These are phyloP conservation scores for Phodopus roborovskii DNA, from an alignment of 2,113 vertebrate genomes.

Conservation along the genomic window DNA sequence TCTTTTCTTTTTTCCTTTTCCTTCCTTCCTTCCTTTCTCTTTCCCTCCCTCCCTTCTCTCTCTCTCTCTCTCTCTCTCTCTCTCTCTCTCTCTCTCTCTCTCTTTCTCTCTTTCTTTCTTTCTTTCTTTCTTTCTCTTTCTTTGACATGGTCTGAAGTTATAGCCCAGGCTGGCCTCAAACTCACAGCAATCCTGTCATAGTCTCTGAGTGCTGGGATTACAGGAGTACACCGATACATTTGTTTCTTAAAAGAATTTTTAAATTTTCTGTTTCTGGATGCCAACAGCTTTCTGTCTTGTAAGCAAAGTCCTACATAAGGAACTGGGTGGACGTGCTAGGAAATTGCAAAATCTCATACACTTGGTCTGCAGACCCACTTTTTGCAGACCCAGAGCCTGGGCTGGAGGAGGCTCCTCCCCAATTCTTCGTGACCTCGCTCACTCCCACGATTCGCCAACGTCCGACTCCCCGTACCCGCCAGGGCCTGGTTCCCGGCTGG, in stretches of 20 bases:
- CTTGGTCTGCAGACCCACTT: not conserved
- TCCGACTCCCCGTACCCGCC: not conserved
- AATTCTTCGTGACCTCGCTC: not conserved
- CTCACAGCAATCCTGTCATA: not conserved
- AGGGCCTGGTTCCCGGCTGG: not conserved
- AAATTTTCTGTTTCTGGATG: not conserved
- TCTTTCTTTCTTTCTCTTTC: not conserved
- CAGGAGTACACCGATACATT: not conserved
- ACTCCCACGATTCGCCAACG: not conserved
- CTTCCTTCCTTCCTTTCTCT: not conserved
- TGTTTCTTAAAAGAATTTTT: not conserved
- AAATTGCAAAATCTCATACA: slow-evolving; percentile 40
- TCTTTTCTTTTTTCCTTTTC: not conserved
- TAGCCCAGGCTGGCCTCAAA: not conserved
- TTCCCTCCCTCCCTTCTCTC: too few relatives aligned
- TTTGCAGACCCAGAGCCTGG: not conserved
- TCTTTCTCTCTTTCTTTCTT: not conserved
- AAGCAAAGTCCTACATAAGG: slow-evolving; percentile 24
- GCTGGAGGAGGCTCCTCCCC: not conserved
- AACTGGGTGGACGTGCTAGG: slow-evolving; percentile 35
- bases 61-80: too few relatives aligned
- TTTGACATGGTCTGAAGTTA: not conserved
- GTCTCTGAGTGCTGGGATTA: not conserved
- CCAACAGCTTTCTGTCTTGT: not conserved
- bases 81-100: not conserved